Evolutionary conservation across 2,888 invertebrate genomes (phyloP).

Genomic region (Drosophila lacicola): DNA sequence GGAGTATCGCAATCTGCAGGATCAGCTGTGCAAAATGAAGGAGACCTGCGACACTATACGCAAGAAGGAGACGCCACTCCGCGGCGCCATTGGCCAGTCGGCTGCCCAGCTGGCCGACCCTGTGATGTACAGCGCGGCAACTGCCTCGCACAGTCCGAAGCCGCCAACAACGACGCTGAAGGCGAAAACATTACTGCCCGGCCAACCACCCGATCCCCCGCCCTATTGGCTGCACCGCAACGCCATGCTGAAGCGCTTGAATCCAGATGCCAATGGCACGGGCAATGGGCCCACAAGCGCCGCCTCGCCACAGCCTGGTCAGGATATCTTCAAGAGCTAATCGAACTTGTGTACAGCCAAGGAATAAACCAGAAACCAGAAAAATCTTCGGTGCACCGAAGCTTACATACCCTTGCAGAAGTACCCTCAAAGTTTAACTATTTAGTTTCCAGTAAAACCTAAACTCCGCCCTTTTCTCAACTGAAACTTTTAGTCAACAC

Average conservation of each 20-base stretch:
- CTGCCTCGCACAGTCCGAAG: conserved; percentile 82
- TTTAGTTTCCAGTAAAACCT: not conserved
- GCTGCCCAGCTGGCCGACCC: conserved; percentile 85
- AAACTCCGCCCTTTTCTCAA: too few species aligned
- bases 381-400: conserved; percentile 57
- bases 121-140: conserved; percentile 84
- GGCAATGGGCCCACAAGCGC: conserved; percentile 41
- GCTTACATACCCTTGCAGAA: conserved; percentile 48
- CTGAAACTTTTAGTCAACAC: too few species aligned
- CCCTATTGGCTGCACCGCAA: conserved; percentile 86
- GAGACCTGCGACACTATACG: conserved; percentile 90
- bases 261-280: conserved; percentile 62
- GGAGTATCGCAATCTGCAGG: conserved; percentile 91
- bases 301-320: conserved; percentile 68
- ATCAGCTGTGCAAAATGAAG: conserved; percentile 92
- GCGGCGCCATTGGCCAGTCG: conserved; percentile 77
- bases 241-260: conserved; percentile 85
- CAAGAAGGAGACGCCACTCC: conserved; percentile 84
- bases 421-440: not conserved
- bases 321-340: conserved; percentile 87
- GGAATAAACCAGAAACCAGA: conserved; percentile 30
- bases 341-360: conserved; percentile 71
- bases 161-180: conserved; percentile 86
- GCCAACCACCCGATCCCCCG: conserved; percentile 85
- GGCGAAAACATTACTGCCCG: conserved; percentile 86